A percentile compares a stretch with the other conserved stretches of the same genome.
Evolutionary conservation across 2,797 vertebrate species (phyloP).

Genomic region (Buphagus erythrorhynchus): DNA sequence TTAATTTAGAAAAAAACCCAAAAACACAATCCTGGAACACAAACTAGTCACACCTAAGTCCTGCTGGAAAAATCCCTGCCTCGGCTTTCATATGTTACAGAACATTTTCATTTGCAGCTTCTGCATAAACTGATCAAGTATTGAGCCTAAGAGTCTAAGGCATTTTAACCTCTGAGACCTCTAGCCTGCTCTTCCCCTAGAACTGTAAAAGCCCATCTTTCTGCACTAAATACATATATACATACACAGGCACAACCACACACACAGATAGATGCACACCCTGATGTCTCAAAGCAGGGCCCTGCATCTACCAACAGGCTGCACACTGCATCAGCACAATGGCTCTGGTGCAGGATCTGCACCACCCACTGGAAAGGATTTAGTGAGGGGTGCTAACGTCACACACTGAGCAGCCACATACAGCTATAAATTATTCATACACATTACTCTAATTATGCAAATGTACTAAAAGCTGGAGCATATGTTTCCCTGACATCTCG

Average conservation of each 20-base stretch:
- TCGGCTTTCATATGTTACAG: slow-evolving; percentile 33
- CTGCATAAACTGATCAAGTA: neutral
- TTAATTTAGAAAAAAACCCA: neutral
- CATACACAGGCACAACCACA: neutral
- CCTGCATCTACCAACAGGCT: neutral
- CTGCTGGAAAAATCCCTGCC: slow-evolving; percentile 25
- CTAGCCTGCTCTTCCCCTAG: neutral
- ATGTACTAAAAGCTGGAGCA: slow-evolving; percentile 81
- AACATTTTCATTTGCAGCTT: slow-evolving; percentile 48
- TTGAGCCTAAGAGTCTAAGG: neutral
- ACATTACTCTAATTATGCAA: slow-evolving; percentile 86
- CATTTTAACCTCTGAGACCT: slow-evolving; percentile 11
- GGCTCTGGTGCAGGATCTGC: slow-evolving; percentile 34
- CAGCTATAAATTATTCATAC: slow-evolving; percentile 86
- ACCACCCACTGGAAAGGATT: slow-evolving; percentile 49
- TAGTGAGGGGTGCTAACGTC: slow-evolving; percentile 46
- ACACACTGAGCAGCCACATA: slow-evolving; percentile 54
- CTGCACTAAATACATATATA: neutral
- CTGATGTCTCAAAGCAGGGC: neutral
- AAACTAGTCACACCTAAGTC: slow-evolving; percentile 2
- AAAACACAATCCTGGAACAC: neutral
- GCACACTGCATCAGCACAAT: neutral
- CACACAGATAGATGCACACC: neutral
- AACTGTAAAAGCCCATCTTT: neutral
- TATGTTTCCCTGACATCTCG: slow-evolving; percentile 80